phyloP scores from a whole-genome alignment of 2,888 invertebrate genomes.

The Chymomyza fuscimana region DNA sequence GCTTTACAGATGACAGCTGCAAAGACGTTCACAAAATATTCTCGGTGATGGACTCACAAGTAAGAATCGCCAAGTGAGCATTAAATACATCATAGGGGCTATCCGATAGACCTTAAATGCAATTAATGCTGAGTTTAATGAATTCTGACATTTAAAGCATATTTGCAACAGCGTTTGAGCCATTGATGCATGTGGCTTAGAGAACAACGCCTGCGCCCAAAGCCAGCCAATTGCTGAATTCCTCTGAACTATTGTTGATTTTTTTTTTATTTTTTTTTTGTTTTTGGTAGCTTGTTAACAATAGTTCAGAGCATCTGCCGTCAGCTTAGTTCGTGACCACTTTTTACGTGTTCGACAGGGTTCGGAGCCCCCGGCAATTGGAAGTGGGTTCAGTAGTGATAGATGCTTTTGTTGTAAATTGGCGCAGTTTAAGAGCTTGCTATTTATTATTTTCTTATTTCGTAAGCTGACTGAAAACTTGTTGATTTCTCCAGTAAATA shows the following conservation, averaged over 20 bases:
- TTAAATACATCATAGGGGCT: too few relatives aligned
- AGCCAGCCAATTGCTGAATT: constrained; percentile 11
- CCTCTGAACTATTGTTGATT: background rate
- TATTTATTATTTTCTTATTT: constrained; percentile 24
- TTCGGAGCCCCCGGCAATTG: background rate
- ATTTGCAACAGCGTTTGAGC: constrained; percentile 25
- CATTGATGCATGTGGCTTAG: constrained; percentile 31
- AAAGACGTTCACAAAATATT: constrained; percentile 27
- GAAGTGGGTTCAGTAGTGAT: background rate
- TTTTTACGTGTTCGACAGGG: constrained; percentile 28
- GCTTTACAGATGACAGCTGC: constrained; percentile 24
- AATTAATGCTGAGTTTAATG: background rate
- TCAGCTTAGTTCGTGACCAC: constrained; percentile 43
- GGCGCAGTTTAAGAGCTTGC: constrained; percentile 19
- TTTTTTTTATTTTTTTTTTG: background rate
- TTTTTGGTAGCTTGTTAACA: background rate
- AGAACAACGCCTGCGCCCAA: constrained; percentile 44
- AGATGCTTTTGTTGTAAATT: constrained; percentile 6
- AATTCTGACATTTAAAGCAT: constrained; percentile 58
- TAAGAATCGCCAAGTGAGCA: background rate
- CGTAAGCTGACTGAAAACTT: constrained; percentile 19
- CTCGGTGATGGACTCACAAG: background rate
- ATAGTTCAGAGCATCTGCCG: constrained; percentile 19
- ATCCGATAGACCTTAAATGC: background rate
- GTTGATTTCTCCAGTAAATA: constrained; percentile 31